These are phyloP conservation scores for Phortica magna DNA, from an alignment of 2,888 invertebrate species.

Conservation along the genomic window DNA sequence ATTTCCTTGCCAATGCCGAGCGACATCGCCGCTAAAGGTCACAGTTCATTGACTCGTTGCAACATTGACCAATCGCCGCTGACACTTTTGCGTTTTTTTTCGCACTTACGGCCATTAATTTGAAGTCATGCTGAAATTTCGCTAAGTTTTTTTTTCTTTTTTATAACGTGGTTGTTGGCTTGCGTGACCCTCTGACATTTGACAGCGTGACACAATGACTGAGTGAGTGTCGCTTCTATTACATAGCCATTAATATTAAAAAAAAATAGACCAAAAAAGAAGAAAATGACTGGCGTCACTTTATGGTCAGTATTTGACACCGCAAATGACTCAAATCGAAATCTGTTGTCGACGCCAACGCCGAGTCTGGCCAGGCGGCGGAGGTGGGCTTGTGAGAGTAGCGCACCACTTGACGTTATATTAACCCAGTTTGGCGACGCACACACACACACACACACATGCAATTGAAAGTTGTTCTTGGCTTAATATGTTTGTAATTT, in stretches of 20 bases:
- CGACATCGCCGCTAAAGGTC: background rate
- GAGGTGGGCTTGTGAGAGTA: conserved; percentile 50
- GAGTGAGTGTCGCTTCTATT: background rate
- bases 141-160: conserved; percentile 20
- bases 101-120: conserved; percentile 29
- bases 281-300: background rate
- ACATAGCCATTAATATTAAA: background rate
- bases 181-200: conserved; percentile 37
- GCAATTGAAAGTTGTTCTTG: conserved; percentile 27
- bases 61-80: conserved; percentile 40
- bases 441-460: no score
- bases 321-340: background rate
- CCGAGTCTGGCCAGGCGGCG: background rate
- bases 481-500: background rate
- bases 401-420: background rate
- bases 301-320: background rate
- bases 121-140: background rate
- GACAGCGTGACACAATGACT: conserved; percentile 2
- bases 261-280: background rate
- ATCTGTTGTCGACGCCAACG: background rate
- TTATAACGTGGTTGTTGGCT: background rate
- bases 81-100: conserved; percentile 12
- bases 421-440: conserved; percentile 7
- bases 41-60: conserved; percentile 20
- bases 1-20: background rate